Evolutionary conservation across 2,888 invertebrate species (phyloP), one percentile per base, ranked within the genome.

Genomic region (Pediacus dermestoides): DNA sequence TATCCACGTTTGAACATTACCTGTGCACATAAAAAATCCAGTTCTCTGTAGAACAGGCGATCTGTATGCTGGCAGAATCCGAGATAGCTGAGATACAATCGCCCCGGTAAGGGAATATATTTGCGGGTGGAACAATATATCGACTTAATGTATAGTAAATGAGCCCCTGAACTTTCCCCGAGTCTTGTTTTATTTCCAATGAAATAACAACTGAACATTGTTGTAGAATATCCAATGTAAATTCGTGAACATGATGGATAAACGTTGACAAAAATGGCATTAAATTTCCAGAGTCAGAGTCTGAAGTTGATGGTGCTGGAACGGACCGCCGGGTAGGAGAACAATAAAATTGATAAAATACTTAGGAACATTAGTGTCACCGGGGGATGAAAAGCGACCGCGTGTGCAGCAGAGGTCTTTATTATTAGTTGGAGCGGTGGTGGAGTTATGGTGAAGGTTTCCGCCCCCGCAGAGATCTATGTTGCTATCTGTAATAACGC

Each of bases 281-380:
- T 40, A 41, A 35, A 45, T 43, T 41, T 39, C 35, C 34, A 38
- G 16, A 30, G 16, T 30, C 32, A 14, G 41, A 21, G 30, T 25
- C 39, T 34, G n/a, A n/a, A n/a, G n/a, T n/a, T n/a, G n/a, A n/a
- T n/a, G n/a, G n/a, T n/a, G n/a, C n/a, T n/a, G n/a, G n/a, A n/a
- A n/a, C n/a, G n/a, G n/a, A n/a, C n/a, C n/a, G n/a, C n/a, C n/a
- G n/a, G n/a, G n/a, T n/a, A n/a, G n/a, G n/a, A 51, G 58, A 60
- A 63, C 64, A 67, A 66, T 67, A 67, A 65, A 65, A 66, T 60
- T 65, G 64, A 66, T 66, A 66, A 66, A 66, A 66, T 66, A 67
- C 64, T 65, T 58, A 51, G 57, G 57, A 54, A 63, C 67, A 66
- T 66, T 67, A 66, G 63, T 61, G 67, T 66, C 67, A 61, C 54